Evolutionary conservation across 2,797 vertebrate genomes (phyloP).

Genomic region (Chiroxiphia lanceolata): DNA sequence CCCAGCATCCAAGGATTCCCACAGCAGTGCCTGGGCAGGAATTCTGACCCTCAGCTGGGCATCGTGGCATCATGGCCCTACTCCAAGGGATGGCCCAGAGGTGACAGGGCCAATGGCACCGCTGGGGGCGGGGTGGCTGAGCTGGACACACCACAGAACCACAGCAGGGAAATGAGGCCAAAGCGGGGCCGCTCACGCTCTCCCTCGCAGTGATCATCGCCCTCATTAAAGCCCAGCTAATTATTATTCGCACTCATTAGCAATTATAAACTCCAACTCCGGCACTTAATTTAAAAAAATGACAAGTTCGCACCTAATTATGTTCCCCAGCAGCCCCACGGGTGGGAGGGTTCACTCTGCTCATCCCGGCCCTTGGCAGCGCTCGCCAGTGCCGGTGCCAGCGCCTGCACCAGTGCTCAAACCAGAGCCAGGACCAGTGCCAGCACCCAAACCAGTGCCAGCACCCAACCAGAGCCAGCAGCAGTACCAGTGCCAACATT

Average conservation of each 20-base stretch:
- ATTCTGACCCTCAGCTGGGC: background rate
- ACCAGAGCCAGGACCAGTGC: background rate
- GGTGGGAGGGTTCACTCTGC: background rate
- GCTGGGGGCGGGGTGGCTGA: background rate
- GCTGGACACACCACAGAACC: slow-evolving; percentile 13
- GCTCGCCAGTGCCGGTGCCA: background rate
- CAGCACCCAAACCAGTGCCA: background rate
- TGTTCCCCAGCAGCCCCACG: slow-evolving; percentile 37
- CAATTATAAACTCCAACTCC: slow-evolving; percentile 78
- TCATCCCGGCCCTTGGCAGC: background rate
- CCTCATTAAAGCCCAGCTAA: slow-evolving; percentile 80
- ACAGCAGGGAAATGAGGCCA: slow-evolving; percentile 64
- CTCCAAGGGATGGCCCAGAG: background rate
- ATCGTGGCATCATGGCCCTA: fast-evolving
- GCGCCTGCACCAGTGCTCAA: background rate
- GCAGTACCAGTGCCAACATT: background rate
- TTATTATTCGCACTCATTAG: slow-evolving; percentile 82
- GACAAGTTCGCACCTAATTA: slow-evolving; percentile 81
- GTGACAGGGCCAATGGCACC: background rate
- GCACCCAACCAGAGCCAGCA: background rate
- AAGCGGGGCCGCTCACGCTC: slow-evolving; percentile 24
- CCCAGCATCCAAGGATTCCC: background rate
- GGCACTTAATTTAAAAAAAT: slow-evolving; percentile 79
- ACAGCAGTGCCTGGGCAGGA: background rate
- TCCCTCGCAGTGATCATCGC: slow-evolving; percentile 69